Evolutionary conservation across 2,888 invertebrate species (phyloP), one percentile per base, ranked within the genome.

Genomic region (Ctena decussata): DNA sequence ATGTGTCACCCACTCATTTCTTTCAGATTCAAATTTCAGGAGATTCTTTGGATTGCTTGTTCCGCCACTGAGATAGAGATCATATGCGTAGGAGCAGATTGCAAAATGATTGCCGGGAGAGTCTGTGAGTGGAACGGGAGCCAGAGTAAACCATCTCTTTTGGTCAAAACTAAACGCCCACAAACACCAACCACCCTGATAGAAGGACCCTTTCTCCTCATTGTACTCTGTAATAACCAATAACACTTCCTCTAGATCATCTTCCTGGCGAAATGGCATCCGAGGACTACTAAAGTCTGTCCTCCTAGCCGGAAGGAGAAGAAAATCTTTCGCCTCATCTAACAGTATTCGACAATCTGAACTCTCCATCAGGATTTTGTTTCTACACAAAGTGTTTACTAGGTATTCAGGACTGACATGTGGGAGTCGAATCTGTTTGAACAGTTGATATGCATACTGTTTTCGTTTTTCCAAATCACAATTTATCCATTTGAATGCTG

Each of bases 211-310:
- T n/a, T 84, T 79, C 27, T 90, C 86, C 76, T 87, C 88, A 37
- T 89, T 83, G 53, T 86, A 90, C 27, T 91, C 89, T 69, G 90
- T 89, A 39, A 91, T 60, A 18, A 86, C 89, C 65, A 91, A 39
- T 37, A 89, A 76, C n/a, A 91, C 91, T 65, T 90, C 91, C 60
- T 91, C 91, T 11, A 87, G 83, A 24, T 91, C 91, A 81, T 90
- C 91, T 57, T 90, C 90, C 12, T 80, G 41, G 5, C 91, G 76
- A 37, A 87, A 82, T 39, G 84, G 74, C 53, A 84, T 84, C 49
- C 88, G 46, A 18, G 24, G 35, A 8, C 83, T 73, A 27, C 89
- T 84, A 71, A 78, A 90, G 44, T 91, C 91, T 30, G 88, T 82
- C 57, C 81, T 75, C 77, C 90, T 77, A 11, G 88, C 88, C 11